Evolutionary conservation across 2,113 vertebrate genomes (phyloP), one percentile per base, ranked within the genome.

Genomic region (Vidua chalybeata): DNA sequence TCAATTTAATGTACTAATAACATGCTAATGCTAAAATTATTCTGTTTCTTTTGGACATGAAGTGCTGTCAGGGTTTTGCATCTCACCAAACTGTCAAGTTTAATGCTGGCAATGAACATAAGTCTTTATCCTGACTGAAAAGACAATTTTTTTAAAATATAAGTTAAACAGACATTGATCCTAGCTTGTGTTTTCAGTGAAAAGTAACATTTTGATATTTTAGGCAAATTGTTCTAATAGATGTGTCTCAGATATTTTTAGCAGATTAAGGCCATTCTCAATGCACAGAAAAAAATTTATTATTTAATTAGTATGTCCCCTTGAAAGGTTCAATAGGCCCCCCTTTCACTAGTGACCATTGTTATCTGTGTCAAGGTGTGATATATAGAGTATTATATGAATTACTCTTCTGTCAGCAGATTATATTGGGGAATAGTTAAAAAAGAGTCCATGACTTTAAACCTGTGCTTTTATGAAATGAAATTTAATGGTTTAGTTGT

Each of bases 91-190:
- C 46, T 81, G 71, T 48, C 78, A 52, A 80, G 33, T 89, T 87
- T 93, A 75, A 55, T 83, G 59, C 66, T 92, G 75, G 58, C 15
- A 92, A 48, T 68, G 58, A 58, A 51, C 22, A 21, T 61, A 80
- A 87, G 55, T 85, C 66, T 93, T 91, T 80, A 27, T 89, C 52
- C 89, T 85, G 62, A 64, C 66, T 93, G 54, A 89, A 88, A 93
- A 78, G 27, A 43, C 13, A 74, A 39, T 77, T 13, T 91, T 30
- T 73, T 80, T 20, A 43, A 9, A 18, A 51, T 23, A 3, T 62
- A 75, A 94, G 9, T 80, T 87, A 93, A 74, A 23, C 30, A 91
- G 56, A 16, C 14, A 33, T 16, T 71, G 46, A 15, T 77, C 88
- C 86, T 92, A 79, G 72, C 56, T 82, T 80, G 13, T 80, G 19